Percentiles rank a stretch among this genome's conserved stretches.
Conservation (phyloP, 2,888 invertebrate genomes). For the Parnassius apollo region DNA sequence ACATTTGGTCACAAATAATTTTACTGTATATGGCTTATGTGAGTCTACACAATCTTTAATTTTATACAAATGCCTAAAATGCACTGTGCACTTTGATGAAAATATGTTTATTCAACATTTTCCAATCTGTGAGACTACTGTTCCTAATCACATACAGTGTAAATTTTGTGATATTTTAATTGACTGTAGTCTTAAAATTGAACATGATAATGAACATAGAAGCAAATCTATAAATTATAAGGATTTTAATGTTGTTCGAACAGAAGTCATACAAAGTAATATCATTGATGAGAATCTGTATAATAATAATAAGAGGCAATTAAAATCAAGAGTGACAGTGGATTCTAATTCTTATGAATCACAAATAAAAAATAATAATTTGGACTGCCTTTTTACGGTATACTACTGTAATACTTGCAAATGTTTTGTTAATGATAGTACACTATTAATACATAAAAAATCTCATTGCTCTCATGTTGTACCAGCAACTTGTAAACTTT, state of each 20-base stretch:
- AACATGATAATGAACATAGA: constrained; percentile 41
- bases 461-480: constrained; percentile 44
- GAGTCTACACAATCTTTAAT: constrained; percentile 37
- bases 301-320: constrained; percentile 8
- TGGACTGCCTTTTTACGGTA: constrained; percentile 30
- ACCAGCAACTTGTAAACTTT: constrained; percentile 46
- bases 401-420: constrained; percentile 53
- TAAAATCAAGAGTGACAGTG: not conserved
- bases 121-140: constrained; percentile 41
- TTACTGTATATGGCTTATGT: constrained; percentile 44
- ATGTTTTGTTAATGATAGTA: constrained; percentile 42
- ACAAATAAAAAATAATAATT: constrained; percentile 1
- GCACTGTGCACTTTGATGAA: constrained; percentile 54
- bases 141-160: constrained; percentile 47
- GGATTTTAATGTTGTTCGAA: constrained; percentile 43
- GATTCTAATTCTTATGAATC: not conserved
- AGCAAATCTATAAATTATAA: constrained; percentile 29
- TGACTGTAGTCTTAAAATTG: constrained; percentile 38
- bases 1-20: constrained; percentile 44
- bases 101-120: constrained; percentile 46
- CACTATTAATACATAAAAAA: constrained; percentile 28
- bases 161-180: constrained; percentile 55
- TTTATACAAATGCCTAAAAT: constrained; percentile 56
- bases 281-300: not conserved
- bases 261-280: constrained; percentile 30